Base-by-base conservation (phyloP, 2,888 invertebrate species). In the Dryocosmus kuriphilus region DNA sequence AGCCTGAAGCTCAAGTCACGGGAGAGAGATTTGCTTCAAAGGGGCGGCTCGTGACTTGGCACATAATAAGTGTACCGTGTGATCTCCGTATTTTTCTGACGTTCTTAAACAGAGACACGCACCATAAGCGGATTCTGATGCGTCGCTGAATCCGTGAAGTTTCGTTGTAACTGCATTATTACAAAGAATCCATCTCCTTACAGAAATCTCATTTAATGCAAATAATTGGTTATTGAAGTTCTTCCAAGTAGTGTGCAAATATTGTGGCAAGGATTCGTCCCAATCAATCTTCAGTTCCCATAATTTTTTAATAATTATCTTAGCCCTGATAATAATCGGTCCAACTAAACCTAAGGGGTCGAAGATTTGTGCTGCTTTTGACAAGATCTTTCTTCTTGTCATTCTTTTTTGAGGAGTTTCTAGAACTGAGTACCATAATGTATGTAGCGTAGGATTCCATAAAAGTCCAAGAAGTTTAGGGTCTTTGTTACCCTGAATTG, bases 1-100 rank as follows among this genome's bases (percentile, higher is more conserved):
- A 35, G 79, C 82, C n/a, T 81, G 79, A 22, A 88, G 75, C 41
- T 87, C 85, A 8, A 88, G 76, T 8, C 86, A 75, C 9, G 85
- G 84, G 30, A 87, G 77, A 0, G 85, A 81, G 8, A 81, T 77
- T 19, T 74, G 51, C 57, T 85, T 86, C 24, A 84, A 30, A 11
- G 81, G 82, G 1, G 82, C 81, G 0, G 83, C 81, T 41, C 82
- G 81, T 0, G 81, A 81, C 46, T 80, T 83, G 0, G 81, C 74
- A 55, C 75, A 81, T 1, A 85, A 62, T 1, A 84, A 71, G 0
- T 63, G 7, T 2, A 27, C 19, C 16, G 62, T 19, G 11, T 60
- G 8, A 8, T 22, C 0, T 14, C 32, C 9, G 61, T n/a, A n/a
- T n/a, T n/a, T n/a, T n/a, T n/a, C n/a, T n/a, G n/a, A n/a, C n/a